Evolutionary conservation across 2,113 vertebrate species (phyloP).

Genomic region (Brachirus orientalis): DNA sequence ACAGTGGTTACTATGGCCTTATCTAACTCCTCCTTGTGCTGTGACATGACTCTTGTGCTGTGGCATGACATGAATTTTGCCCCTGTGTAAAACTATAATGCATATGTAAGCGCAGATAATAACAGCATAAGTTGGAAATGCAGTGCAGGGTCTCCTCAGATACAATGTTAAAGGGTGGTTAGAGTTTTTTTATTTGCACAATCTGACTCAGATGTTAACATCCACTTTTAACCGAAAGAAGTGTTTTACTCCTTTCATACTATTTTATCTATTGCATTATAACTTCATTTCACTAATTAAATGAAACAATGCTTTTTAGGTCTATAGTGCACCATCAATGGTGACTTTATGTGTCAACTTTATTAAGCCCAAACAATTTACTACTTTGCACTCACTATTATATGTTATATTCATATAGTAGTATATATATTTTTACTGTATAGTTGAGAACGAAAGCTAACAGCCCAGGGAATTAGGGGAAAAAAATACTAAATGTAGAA

Average conservation of each 20-base stretch:
- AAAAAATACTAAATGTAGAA: neutral
- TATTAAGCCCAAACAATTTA: neutral
- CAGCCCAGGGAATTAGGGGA: neutral
- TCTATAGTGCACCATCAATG: neutral
- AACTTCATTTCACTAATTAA: too few species aligned
- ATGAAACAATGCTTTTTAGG: too few species aligned
- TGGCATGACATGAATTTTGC: conserved; percentile 26
- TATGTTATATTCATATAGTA: too few species aligned
- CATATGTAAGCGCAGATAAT: conserved; percentile 12
- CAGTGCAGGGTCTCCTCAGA: conserved; percentile 5
- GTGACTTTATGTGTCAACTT: conserved; percentile 14
- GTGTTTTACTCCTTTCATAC: too few species aligned
- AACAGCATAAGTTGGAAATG: conserved; percentile 16
- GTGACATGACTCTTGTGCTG: conserved; percentile 32
- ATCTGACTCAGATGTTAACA: too few species aligned
- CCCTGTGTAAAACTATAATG: conserved; percentile 11
- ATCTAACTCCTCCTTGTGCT: conserved; percentile 22
- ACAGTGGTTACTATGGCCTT: conserved; percentile 12
- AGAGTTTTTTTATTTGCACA: conserved; percentile 9
- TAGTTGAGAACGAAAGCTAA: neutral
- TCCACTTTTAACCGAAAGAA: neutral
- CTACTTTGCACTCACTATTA: too few species aligned
- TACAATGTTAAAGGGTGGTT: conserved; percentile 1
- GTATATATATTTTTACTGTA: too few species aligned
- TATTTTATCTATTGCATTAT: too few species aligned